Evolutionary conservation across 2,888 invertebrate genomes (phyloP), one percentile per base, ranked within the genome.

Genomic region (Sturmia bella): DNA sequence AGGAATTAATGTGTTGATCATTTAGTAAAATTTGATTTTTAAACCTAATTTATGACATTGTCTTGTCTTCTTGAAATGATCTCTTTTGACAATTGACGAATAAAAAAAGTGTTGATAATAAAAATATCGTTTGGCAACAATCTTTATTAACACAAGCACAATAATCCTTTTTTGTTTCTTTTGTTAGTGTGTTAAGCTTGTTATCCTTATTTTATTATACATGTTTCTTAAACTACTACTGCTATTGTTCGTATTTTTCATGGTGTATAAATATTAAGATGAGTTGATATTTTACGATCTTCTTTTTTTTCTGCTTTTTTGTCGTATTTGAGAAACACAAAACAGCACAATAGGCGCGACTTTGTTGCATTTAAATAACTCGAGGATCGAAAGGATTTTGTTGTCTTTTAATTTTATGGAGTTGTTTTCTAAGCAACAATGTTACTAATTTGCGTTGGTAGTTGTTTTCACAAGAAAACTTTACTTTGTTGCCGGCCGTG

Each of bases 371-470:
- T 80, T 19, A 19, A 64, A 57, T 56, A 63, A 41, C 24, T 17
- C 12, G 24, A 24, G 54, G 21, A 72, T 66, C 61, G 61, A 37
- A 68, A 63, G 66, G 82, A 77, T 82, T 74, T 78, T 66, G 39
- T 63, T 80, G 41, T 68, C 52, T 73, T 52, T 24, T 52, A 66
- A 79, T 79, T 78, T 72, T 59, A 79, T 79, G 13, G 59, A 15
- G 52, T 45, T 68, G 79, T 54, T 74, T 74, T 43, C 37, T 61
- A 32, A 66, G 64, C 78, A 78, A 82, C 82, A 78, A 57, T 78
- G 78, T 82, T 82, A 74, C 74, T 64, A 82, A 82, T 82, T 82
- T 78, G 70, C 61, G 50, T 78, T 82, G 78, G 78, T 78, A 78
- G 68, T 63, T 21, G 19, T 48, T 57, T 50, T 9, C 15, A 45